Conservation (phyloP, 2,797 vertebrate genomes). For the Gambelia wislizenii region DNA sequence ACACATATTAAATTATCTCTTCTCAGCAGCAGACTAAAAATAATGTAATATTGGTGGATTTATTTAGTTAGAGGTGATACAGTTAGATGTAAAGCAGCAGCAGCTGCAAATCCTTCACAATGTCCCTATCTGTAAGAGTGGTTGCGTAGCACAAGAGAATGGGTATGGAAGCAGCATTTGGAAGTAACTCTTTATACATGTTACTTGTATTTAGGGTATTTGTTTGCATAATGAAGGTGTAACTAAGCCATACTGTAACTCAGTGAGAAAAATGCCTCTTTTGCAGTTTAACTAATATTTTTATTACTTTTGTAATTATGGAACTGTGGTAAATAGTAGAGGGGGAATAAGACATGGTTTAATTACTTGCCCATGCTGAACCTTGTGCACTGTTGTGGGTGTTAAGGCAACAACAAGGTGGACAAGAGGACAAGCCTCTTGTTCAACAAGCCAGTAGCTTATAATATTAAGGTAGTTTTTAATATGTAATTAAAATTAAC, state of each 20-base stretch:
- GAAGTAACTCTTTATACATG: neutral
- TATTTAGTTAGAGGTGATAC: constrained; percentile 16
- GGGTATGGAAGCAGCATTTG: neutral
- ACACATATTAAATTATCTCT: constrained; percentile 6
- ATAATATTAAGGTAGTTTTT: neutral
- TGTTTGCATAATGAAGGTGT: neutral
- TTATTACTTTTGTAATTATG: neutral
- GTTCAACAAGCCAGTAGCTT: neutral
- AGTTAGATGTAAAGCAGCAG: constrained; percentile 14
- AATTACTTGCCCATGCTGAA: neutral
- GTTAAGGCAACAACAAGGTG: neutral
- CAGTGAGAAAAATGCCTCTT: neutral
- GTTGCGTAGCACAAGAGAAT: neutral
- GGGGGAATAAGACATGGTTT: neutral
- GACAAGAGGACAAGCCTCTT: neutral
- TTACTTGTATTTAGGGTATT: neutral
- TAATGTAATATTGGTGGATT: neutral
- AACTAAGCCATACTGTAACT: neutral
- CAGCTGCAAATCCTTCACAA: constrained; percentile 9
- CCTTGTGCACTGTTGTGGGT: neutral
- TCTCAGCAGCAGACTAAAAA: constrained; percentile 45
- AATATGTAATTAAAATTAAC: too few relatives aligned
- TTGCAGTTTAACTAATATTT: neutral
- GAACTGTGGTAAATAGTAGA: neutral
- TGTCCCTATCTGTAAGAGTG: neutral